Evolutionary conservation across 2,888 invertebrate species (phyloP).

Genomic region (Brachycybe producta): DNA sequence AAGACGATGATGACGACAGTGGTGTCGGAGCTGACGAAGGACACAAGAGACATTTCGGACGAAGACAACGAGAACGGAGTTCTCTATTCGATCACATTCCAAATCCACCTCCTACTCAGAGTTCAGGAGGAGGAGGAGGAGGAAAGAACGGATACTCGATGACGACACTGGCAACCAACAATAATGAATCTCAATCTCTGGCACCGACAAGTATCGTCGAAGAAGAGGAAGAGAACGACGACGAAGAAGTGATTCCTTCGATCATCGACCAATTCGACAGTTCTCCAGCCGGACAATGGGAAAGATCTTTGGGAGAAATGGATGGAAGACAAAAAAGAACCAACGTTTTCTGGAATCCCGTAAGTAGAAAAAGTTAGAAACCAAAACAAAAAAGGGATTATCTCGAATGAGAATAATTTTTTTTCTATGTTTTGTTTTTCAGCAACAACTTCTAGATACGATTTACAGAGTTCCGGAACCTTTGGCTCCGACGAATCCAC

Average conservation of each 20-base stretch:
- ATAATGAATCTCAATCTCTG: background rate
- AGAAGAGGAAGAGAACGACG: constrained; percentile 17
- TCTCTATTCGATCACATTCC: background rate
- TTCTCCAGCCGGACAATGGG: too few species aligned
- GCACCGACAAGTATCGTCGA: constrained; percentile 12
- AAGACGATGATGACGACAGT: constrained; percentile 12
- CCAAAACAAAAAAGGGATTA: background rate
- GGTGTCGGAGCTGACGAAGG: constrained; percentile 10
- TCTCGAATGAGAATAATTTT: too few species aligned
- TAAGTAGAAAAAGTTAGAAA: constrained; percentile 20
- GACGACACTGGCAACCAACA: background rate
- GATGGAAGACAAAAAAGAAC: constrained; percentile 21
- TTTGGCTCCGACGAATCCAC: constrained; percentile 12
- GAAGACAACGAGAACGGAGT: background rate
- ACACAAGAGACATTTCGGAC: too few species aligned
- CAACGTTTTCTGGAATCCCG: constrained; percentile 26
- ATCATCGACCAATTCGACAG: constrained; percentile 26
- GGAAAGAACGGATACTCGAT: background rate
- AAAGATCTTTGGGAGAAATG: constrained; percentile 22
- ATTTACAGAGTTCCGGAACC: constrained; percentile 25
- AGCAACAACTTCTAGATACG: constrained; percentile 25
- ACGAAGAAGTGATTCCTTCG: constrained; percentile 23
- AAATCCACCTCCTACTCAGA: background rate
- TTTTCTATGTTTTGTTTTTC: too few species aligned
- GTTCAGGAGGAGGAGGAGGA: background rate